phyloP scores from a whole-genome alignment of 2,113 vertebrate species.

The Halichoerus grypus region DNA sequence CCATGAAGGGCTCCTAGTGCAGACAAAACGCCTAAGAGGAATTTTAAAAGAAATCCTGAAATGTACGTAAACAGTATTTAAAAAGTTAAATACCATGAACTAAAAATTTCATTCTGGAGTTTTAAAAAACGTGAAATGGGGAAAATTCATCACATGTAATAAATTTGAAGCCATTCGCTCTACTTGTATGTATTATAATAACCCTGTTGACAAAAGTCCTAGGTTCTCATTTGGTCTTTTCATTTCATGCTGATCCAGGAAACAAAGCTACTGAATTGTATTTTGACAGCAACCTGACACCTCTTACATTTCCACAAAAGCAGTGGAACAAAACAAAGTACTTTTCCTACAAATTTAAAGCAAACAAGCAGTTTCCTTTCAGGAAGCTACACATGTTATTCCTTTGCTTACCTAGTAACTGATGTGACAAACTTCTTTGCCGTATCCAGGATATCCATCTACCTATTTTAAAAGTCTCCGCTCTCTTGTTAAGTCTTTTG shows the following conservation, averaged over 20 bases:
- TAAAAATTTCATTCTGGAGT: not conserved
- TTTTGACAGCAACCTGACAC: not conserved
- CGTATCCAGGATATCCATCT: slow-evolving; percentile 25
- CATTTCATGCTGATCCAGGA: not conserved
- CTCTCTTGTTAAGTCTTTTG: not conserved
- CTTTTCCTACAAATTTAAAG: slow-evolving; percentile 31
- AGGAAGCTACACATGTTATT: slow-evolving; percentile 35
- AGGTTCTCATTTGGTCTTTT: not conserved
- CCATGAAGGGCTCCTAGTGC: not conserved
- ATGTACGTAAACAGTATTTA: not conserved
- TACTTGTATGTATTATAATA: not conserved
- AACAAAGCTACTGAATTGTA: not conserved
- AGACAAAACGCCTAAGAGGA: not conserved
- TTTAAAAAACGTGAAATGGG: not conserved
- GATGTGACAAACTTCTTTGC: not conserved
- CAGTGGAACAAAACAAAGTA: not conserved
- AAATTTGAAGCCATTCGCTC: not conserved
- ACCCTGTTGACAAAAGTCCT: not conserved
- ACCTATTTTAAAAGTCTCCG: slow-evolving; percentile 16
- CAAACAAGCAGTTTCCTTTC: slow-evolving; percentile 51
- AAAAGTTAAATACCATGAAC: not conserved
- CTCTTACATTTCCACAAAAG: not conserved
- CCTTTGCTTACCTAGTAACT: slow-evolving; percentile 24
- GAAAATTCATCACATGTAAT: not conserved
- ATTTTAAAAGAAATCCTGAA: not conserved